phyloP scores from a whole-genome alignment of 2,888 invertebrate genomes.

The Drosophila putrida region DNA sequence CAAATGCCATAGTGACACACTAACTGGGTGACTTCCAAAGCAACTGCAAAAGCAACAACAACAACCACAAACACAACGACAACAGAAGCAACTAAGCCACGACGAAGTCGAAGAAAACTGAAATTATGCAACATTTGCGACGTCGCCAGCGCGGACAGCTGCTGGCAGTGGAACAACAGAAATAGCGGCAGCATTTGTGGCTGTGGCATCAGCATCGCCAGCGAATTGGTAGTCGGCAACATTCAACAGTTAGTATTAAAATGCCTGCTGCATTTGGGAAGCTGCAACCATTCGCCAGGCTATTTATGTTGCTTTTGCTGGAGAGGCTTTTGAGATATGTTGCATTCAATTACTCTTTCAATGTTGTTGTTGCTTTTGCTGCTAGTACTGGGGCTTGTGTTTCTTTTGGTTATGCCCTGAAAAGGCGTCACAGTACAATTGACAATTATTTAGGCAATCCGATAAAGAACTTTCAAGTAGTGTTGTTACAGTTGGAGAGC shows the following conservation, averaged over 20 bases:
- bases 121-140: constrained; percentile 69
- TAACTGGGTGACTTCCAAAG: constrained; percentile 79
- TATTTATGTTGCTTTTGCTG: constrained; percentile 46
- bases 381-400: constrained; percentile 6
- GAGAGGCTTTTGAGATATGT: constrained; percentile 64
- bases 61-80: constrained; percentile 37
- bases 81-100: constrained; percentile 49
- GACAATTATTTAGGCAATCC: constrained; percentile 47
- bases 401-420: constrained; percentile 41
- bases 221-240: constrained; percentile 30
- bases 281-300: constrained; percentile 58
- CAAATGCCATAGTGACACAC: constrained; percentile 81
- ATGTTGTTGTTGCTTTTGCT: constrained; percentile 6
- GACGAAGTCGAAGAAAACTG: constrained; percentile 55
- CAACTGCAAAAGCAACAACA: constrained; percentile 32
- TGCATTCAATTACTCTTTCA: constrained; percentile 65
- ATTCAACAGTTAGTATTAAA: constrained; percentile 36
- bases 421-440: constrained; percentile 53
- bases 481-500: constrained; percentile 28
- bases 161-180: constrained; percentile 46
- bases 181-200: not conserved
- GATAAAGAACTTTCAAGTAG: constrained; percentile 71
- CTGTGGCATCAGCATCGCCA: constrained; percentile 3
- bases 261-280: constrained; percentile 74
- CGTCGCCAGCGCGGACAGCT: constrained; percentile 54